These are phyloP conservation scores for Eupithecia pulchellata DNA, from an alignment of 2,888 invertebrate species.

Conservation along the genomic window DNA sequence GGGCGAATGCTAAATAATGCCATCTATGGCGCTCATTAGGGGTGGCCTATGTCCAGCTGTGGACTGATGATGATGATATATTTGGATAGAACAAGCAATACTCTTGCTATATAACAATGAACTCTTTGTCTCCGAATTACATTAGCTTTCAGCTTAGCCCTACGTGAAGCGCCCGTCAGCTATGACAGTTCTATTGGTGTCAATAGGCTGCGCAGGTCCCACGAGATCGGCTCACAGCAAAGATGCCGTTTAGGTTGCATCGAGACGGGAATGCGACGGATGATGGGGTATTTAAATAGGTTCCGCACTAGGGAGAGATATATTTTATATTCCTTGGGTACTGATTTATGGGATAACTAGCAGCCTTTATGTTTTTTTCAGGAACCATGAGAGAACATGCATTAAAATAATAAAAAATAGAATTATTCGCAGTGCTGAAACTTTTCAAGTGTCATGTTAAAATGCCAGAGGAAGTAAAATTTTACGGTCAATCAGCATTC, in stretches of 20 bases:
- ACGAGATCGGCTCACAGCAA: slow-evolving; percentile 28
- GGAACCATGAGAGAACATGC: too few species aligned
- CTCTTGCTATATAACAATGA: background rate
- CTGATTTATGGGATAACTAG: too few species aligned
- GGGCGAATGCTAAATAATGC: too few species aligned
- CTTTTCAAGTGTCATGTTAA: background rate
- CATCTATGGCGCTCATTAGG: too few species aligned
- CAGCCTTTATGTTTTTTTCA: too few species aligned
- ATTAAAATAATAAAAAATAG: background rate
- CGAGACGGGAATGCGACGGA: slow-evolving; percentile 6
- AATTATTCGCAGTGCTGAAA: background rate
- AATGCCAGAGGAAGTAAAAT: background rate
- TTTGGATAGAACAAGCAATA: too few species aligned
- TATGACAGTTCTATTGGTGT: slow-evolving; percentile 52
- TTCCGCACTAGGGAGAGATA: too few species aligned
- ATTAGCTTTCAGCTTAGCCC: slow-evolving; percentile 20
- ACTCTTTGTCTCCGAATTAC: background rate
- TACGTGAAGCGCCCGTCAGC: slow-evolving; percentile 30
- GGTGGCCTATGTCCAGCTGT: too few species aligned
- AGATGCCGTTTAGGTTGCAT: slow-evolving; percentile 8
- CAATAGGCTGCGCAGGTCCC: slow-evolving; percentile 49
- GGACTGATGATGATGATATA: too few species aligned
- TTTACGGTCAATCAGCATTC: background rate
- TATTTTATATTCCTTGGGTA: too few species aligned
- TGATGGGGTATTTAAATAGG: too few species aligned